These are phyloP conservation scores for Sycobia sp. DNA, from an alignment of 1,140 invertebrate genomes.

Conservation along the genomic window DNA sequence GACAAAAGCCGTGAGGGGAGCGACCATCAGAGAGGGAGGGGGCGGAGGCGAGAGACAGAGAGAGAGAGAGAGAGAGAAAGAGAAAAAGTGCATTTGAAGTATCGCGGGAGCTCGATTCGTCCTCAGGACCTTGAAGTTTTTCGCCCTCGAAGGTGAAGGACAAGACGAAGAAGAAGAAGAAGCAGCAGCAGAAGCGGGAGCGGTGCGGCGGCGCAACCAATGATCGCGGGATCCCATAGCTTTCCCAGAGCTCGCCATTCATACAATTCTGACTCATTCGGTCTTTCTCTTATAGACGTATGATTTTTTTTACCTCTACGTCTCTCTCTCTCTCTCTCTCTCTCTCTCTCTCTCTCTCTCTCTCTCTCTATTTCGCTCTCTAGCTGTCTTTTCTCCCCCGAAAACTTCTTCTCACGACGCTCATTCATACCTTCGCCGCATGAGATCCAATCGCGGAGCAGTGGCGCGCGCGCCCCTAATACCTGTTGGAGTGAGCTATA, in stretches of 20 bases:
- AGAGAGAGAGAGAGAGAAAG: neutral
- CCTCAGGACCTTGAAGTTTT: constrained; percentile 21
- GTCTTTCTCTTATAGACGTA: constrained; percentile 20
- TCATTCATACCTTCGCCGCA: constrained; percentile 51
- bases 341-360: neutral
- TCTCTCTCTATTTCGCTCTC: neutral
- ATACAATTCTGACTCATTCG: constrained; percentile 38
- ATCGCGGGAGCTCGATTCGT: constrained; percentile 12
- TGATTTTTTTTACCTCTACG: neutral
- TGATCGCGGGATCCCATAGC: constrained; percentile 40
- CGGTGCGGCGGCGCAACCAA: neutral
- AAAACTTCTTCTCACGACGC: constrained; percentile 48
- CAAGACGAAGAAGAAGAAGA: too few relatives aligned
- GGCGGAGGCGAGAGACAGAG: neutral
- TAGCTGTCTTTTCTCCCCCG: constrained; percentile 19
- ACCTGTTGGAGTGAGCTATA: too few relatives aligned
- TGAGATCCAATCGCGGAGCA: constrained; percentile 48
- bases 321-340: neutral
- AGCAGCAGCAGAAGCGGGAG: too few relatives aligned
- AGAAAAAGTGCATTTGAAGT: constrained; percentile 11
- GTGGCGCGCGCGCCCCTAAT: constrained; percentile 32
- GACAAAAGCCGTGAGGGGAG: too few relatives aligned
- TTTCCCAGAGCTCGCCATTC: constrained; percentile 51
- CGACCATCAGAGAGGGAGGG: neutral
- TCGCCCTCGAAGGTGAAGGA: too few relatives aligned